Percentiles rank a stretch among this genome's conserved stretches.
Conservation (phyloP, 2,888 invertebrate genomes). For the Drosophila conformis region DNA sequence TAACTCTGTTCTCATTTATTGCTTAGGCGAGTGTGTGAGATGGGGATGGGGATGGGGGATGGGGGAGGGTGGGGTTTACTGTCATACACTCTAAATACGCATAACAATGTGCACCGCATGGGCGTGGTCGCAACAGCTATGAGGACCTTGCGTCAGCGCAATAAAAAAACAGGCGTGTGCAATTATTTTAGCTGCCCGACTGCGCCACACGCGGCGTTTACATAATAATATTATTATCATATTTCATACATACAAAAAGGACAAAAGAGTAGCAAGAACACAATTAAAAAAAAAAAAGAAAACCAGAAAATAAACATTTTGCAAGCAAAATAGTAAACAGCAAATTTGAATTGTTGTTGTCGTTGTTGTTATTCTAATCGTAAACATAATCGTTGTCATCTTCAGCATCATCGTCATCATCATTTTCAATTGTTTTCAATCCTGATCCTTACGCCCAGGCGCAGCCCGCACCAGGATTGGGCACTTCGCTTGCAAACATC, state of each 20-base stretch:
- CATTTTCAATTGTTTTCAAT: constrained; percentile 21
- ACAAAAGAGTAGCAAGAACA: constrained; percentile 69
- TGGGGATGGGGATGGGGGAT: neutral
- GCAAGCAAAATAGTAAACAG: constrained; percentile 68
- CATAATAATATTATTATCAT: constrained; percentile 55
- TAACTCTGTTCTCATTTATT: constrained; percentile 48
- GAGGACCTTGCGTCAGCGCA: constrained; percentile 59
- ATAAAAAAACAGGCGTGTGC: constrained; percentile 18
- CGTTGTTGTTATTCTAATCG: constrained; percentile 2
- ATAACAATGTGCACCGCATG: constrained; percentile 41
- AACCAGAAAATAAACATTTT: constrained; percentile 46
- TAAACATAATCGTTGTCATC: constrained; percentile 29
- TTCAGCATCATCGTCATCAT: constrained; percentile 4
- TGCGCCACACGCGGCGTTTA: constrained; percentile 43
- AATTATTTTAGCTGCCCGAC: constrained; percentile 61
- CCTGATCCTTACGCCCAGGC: constrained; percentile 23
- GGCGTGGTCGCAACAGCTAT: constrained; percentile 57
- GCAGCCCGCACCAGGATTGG: constrained; percentile 37
- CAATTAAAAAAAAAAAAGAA: constrained; percentile 40
- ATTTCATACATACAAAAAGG: constrained; percentile 57
- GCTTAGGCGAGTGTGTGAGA: constrained; percentile 25
- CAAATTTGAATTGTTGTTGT: constrained; percentile 47
- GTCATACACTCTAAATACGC: constrained; percentile 53
- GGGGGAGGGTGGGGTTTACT: neutral
- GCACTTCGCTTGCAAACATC: constrained; percentile 77